These are phyloP conservation scores for Meriones unguiculatus DNA, from an alignment of 2,113 vertebrate genomes.

Conservation along the genomic window DNA sequence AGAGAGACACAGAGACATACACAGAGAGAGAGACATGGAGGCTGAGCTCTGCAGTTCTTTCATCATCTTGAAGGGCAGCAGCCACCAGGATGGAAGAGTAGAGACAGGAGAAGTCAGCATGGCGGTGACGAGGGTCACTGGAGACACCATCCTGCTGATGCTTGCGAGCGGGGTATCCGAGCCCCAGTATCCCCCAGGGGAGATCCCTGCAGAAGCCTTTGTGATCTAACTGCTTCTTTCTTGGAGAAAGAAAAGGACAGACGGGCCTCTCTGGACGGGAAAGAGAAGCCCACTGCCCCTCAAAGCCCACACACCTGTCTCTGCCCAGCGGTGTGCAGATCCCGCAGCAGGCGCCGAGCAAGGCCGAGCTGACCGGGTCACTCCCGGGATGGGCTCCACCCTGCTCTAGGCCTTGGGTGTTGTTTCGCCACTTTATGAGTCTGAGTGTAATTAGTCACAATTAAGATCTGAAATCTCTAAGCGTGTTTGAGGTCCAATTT, in stretches of 20 bases:
- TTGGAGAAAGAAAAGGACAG: background rate
- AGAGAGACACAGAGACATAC: background rate
- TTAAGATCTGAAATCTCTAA: conserved; percentile 60
- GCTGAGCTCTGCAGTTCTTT: background rate
- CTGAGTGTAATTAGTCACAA: conserved; percentile 66
- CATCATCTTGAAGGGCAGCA: background rate
- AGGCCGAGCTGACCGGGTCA: no score
- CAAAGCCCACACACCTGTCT: background rate
- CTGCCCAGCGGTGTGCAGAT: background rate
- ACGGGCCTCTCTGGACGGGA: background rate
- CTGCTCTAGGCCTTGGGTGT: background rate
- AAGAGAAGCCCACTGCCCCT: accelerated
- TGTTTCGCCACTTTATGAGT: conserved; percentile 60
- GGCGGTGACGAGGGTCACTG: no score
- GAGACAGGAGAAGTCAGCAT: no score
- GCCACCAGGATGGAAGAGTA: background rate
- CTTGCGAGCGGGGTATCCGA: accelerated
- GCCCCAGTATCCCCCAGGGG: accelerated
- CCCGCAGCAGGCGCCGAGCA: background rate
- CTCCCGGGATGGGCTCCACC: background rate
- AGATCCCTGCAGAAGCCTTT: background rate
- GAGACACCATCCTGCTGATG: background rate
- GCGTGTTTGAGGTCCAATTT: conserved; percentile 35
- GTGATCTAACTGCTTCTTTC: background rate
- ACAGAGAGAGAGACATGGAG: background rate